Evolutionary conservation across 2,888 invertebrate species (phyloP).

Genomic region (Nomada hirtipes): DNA sequence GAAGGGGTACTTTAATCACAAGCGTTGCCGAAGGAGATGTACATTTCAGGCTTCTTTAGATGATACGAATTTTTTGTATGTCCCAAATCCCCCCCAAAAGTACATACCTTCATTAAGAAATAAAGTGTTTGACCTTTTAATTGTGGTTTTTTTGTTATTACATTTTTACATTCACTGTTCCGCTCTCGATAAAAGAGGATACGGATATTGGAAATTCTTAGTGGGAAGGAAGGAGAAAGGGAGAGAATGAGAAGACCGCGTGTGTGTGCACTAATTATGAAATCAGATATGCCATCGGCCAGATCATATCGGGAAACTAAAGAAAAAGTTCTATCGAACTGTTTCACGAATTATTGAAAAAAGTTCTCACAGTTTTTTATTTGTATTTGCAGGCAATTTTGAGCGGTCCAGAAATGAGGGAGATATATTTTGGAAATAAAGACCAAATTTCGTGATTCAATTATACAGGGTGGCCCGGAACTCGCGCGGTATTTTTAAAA

Average conservation of each 20-base stretch:
- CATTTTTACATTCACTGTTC: slow-evolving; percentile 54
- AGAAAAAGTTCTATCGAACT: slow-evolving; percentile 62
- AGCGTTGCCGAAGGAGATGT: slow-evolving; percentile 89
- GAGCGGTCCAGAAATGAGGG: slow-evolving; percentile 80
- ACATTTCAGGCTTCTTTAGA: slow-evolving; percentile 65
- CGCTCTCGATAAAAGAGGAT: neutral
- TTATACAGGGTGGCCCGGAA: too few relatives aligned
- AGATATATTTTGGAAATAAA: slow-evolving; percentile 83
- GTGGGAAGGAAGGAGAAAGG: neutral
- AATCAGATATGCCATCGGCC: slow-evolving; percentile 8
- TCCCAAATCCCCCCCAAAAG: slow-evolving; percentile 58
- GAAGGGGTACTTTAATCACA: slow-evolving; percentile 93
- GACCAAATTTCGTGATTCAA: slow-evolving; percentile 83
- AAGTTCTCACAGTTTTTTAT: slow-evolving; percentile 76
- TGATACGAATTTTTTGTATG: slow-evolving; percentile 71
- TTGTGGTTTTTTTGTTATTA: slow-evolving; percentile 69
- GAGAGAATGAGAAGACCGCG: slow-evolving; percentile 38
- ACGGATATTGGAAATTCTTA: neutral
- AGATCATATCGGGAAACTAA: slow-evolving; percentile 38
- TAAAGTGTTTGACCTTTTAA: slow-evolving; percentile 73
- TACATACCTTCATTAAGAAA: slow-evolving; percentile 68
- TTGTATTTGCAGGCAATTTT: slow-evolving; percentile 84
- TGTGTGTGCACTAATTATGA: slow-evolving; percentile 16
- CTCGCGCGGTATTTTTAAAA: too few relatives aligned
- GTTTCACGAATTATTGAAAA: slow-evolving; percentile 39